A percentile compares a stretch with the other conserved stretches of the same genome.
Conservation (phyloP, 1,140 invertebrate genomes). For the Habropoda laboriosa region DNA sequence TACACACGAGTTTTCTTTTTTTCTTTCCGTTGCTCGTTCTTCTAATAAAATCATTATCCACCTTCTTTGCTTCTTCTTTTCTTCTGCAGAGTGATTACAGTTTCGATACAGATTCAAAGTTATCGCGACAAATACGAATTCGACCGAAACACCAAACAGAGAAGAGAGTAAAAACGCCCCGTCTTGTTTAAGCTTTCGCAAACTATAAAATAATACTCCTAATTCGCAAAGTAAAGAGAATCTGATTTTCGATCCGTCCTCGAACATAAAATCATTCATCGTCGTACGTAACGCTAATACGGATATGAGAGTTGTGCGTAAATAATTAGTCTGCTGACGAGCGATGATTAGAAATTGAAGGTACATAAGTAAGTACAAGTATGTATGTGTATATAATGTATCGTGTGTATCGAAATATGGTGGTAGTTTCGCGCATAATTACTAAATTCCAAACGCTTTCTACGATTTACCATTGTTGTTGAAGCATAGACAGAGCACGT, state of each 20-base stretch:
- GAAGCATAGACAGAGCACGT: constrained; percentile 80
- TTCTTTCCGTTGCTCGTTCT: not conserved
- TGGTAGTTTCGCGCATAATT: constrained; percentile 17
- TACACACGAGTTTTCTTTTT: no score
- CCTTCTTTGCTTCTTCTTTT: not conserved
- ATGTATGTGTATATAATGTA: no score
- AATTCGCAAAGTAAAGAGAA: no score
- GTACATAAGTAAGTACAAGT: no score
- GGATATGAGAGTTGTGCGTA: not conserved
- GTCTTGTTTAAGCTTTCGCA: no score
- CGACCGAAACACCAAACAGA: not conserved
- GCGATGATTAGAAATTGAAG: not conserved
- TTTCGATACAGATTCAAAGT: no score
- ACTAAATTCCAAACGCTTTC: constrained; percentile 61
- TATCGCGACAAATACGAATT: no score
- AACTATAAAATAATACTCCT: no score
- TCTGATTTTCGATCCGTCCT: constrained; percentile 13
- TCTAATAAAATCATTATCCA: no score
- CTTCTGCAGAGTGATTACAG: no score
- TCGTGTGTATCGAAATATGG: constrained; percentile 8
- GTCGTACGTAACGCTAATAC: not conserved
- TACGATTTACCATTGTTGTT: constrained; percentile 81
- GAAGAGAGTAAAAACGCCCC: no score
- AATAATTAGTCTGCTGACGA: not conserved
- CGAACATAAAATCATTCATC: not conserved